phyloP scores from a whole-genome alignment of 1,140 invertebrate genomes.

The Drosophila nigrodunni region DNA sequence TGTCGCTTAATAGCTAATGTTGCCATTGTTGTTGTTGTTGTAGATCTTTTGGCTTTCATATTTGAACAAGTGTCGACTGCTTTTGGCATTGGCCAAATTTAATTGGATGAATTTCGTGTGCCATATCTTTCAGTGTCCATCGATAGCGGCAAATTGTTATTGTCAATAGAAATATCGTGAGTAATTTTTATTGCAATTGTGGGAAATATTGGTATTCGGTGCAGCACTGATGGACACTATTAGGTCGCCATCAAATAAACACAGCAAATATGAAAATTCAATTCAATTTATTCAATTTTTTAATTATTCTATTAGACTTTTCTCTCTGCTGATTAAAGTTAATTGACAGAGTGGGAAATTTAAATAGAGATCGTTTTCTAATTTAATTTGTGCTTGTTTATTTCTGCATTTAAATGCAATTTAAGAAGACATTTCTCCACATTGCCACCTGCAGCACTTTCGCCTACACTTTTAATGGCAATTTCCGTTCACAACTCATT shows the following conservation, averaged over 20 bases:
- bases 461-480: slow-evolving; percentile 27
- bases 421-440: slow-evolving; percentile 23
- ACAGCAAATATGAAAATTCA: not conserved
- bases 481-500: slow-evolving; percentile 28
- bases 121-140: slow-evolving; percentile 35
- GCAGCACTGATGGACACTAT: not conserved
- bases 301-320: not conserved
- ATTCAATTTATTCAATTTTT: not conserved
- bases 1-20: slow-evolving; percentile 30
- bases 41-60: slow-evolving; percentile 35
- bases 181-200: slow-evolving; percentile 46
- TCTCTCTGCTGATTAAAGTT: not conserved
- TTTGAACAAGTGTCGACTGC: slow-evolving; percentile 55
- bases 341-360: not conserved
- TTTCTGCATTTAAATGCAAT: slow-evolving; percentile 13
- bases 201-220: slow-evolving; percentile 15
- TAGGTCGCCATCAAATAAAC: not conserved
- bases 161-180: slow-evolving; percentile 40
- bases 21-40: slow-evolving; percentile 8
- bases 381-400: slow-evolving; percentile 3
- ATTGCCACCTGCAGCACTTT: slow-evolving; percentile 38
- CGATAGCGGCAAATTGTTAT: slow-evolving; percentile 51
- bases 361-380: slow-evolving; percentile 9
- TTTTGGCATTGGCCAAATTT: slow-evolving; percentile 44
- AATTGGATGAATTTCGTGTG: slow-evolving; percentile 66